Conservation (phyloP, 2,113 vertebrate genomes). For the Mustelus asterias region DNA sequence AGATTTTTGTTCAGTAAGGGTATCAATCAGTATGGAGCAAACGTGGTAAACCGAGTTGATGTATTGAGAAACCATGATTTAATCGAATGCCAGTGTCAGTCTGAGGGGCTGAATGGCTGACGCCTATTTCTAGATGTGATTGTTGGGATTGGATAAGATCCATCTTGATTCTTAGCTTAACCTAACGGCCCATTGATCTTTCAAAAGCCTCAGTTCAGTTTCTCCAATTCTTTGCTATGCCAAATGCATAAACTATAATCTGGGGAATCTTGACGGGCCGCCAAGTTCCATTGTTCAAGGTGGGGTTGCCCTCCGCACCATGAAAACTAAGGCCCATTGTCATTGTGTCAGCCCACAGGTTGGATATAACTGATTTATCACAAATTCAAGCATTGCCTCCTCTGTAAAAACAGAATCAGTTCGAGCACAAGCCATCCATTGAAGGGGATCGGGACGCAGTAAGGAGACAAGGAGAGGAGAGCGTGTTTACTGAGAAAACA, state of each 20-base stretch:
- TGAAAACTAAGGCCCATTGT: background rate
- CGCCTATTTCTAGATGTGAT: background rate
- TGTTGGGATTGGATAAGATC: background rate
- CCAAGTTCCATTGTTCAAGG: background rate
- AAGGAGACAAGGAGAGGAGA: background rate
- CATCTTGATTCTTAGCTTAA: background rate
- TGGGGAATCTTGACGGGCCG: background rate
- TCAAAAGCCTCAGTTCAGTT: background rate
- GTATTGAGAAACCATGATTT: background rate
- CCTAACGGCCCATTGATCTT: too few species aligned
- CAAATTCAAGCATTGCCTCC: background rate
- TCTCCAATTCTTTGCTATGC: background rate
- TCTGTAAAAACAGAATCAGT: background rate
- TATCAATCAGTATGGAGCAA: background rate
- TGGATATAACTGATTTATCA: background rate
- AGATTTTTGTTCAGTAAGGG: background rate
- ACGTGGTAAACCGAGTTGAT: background rate
- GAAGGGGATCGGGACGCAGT: background rate
- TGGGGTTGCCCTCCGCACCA: background rate
- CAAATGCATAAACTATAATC: background rate
- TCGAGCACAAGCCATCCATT: background rate
- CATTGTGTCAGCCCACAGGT: background rate
- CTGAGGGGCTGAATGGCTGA: background rate
- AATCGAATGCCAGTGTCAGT: background rate
- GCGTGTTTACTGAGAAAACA: background rate